Base-by-base conservation (phyloP, 2,888 invertebrate species). In the Cynaeus angustus region DNA sequence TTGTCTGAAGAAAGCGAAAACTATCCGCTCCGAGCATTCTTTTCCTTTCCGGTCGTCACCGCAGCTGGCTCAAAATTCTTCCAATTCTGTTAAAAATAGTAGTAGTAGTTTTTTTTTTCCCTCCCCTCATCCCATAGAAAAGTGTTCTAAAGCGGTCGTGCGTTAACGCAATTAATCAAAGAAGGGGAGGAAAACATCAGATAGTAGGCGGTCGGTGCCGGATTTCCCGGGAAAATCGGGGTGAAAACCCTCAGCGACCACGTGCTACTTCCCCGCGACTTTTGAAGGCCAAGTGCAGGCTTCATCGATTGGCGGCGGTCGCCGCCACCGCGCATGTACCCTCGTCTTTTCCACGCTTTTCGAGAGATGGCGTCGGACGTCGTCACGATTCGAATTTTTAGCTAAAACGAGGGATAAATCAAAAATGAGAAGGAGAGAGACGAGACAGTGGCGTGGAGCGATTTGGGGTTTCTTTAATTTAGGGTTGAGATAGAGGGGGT, bases 271-370 rank as follows among this genome's bases (percentile, higher is more conserved):
- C 73, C 79, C 79, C 76, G 77, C 77, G 73, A 74, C 73, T 71
- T 80, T 83, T 83, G 82, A 84, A 84, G 84, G 85, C 84, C 85
- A 85, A 85, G 84, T 81, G 82, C 83, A 77, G 73, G 82, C 82
- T 83, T 73, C 78, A 84, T 83, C 81, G 83, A 84, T 83, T 81
- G 67, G 67, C 70, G 55, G 58, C 52, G 45, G 50, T 21, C 37
- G 48, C 14, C 14, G 30, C 13, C 53, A 64, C 41, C 13, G 72
- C 75, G 75, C 78, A 77, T 73, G 77, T 69, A 72, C 72, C 21
- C 30, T 38, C 45, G 33, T 9, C 21, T 21, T 61, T 59, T 28
- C 6, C 5, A 21, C 37, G 9, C 0, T 12, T 10, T 38, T 0
- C 68, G 38, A n/a, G 16, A 72, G 68, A 53, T 69, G 71, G 68